phyloP scores from a whole-genome alignment of 2,113 vertebrate genomes.

The Saguinus midas region DNA sequence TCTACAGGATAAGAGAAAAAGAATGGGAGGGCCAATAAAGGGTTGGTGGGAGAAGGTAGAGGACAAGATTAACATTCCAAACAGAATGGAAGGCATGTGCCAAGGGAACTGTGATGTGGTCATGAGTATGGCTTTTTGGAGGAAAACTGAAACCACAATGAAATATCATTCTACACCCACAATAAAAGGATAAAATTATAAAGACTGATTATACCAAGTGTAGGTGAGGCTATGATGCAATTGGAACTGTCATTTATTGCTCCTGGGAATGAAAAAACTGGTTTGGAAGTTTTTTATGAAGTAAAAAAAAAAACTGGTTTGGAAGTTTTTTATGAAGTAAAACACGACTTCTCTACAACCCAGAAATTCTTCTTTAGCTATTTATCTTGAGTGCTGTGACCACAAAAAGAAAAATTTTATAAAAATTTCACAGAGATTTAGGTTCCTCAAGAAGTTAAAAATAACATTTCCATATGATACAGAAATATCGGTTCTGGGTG shows the following conservation, averaged over 20 bases:
- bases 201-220: neutral
- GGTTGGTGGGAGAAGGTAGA: neutral
- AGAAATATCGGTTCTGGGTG: neutral
- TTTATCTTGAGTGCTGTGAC: neutral
- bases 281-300: neutral
- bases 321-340: neutral
- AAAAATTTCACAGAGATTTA: neutral
- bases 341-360: neutral
- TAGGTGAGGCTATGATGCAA: constrained; percentile 1
- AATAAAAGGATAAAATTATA: neutral
- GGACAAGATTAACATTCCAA: neutral
- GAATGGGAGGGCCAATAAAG: neutral
- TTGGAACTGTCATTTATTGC: neutral
- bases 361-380: neutral
- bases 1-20: neutral
- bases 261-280: neutral
- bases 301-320: constrained; percentile 29
- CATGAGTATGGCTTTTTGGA: neutral
- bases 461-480: neutral
- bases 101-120: neutral
- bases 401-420: neutral
- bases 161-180: neutral
- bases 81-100: neutral
- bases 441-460: neutral
- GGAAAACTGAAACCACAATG: neutral